These are phyloP conservation scores for Leptonema lineaticorne DNA, from an alignment of 1,140 invertebrate species.

Conservation along the genomic window DNA sequence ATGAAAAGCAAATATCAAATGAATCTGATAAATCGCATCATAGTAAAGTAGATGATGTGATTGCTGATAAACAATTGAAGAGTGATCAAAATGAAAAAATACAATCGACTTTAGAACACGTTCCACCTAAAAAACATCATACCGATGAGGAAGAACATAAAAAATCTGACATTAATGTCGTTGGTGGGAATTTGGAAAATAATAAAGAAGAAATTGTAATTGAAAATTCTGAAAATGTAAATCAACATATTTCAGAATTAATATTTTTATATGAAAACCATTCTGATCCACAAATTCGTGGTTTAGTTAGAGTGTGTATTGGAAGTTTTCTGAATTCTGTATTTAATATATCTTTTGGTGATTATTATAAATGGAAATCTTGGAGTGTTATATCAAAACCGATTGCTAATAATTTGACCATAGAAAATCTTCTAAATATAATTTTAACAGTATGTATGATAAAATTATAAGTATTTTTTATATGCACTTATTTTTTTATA, in stretches of 20 bases:
- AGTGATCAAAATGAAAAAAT: neutral
- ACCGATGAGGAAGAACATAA: neutral
- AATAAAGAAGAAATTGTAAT: neutral
- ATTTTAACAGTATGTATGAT: conserved; percentile 56
- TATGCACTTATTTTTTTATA: conserved; percentile 12
- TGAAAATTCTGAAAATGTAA: conserved; percentile 50
- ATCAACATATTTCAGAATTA: conserved; percentile 68
- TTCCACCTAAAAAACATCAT: neutral
- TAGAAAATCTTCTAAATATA: conserved; percentile 57
- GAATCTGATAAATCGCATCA: conserved; percentile 31
- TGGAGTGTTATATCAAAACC: conserved; percentile 46
- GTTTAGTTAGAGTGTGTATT: conserved; percentile 66
- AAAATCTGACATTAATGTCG: neutral
- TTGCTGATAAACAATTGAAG: neutral
- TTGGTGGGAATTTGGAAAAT: neutral
- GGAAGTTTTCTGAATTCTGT: conserved; percentile 67
- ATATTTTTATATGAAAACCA: conserved; percentile 68
- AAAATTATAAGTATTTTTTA: conserved; percentile 22
- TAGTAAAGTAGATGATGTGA: neutral
- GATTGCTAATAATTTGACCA: conserved; percentile 48
- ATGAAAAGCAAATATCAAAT: conserved; percentile 37
- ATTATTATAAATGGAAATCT: conserved; percentile 56
- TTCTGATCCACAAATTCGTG: conserved; percentile 80
- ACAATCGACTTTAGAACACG: too few species aligned
- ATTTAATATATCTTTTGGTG: conserved; percentile 60